Evolutionary conservation across 2,797 vertebrate genomes (phyloP).

Genomic region (Sternotherus odoratus): DNA sequence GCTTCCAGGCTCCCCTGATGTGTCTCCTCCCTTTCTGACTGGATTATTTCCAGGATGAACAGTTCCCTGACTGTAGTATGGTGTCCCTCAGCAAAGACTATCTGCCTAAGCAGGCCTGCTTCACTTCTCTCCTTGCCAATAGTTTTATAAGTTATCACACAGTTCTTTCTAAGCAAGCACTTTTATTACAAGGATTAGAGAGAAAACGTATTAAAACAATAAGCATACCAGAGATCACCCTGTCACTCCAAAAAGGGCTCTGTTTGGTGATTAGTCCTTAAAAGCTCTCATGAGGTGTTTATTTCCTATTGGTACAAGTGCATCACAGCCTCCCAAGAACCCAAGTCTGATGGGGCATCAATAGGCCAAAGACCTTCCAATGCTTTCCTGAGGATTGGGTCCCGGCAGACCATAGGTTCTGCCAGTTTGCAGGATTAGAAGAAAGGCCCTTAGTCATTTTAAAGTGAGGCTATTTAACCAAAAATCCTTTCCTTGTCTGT

Average conservation of each 20-base stretch:
- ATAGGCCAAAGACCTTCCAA: not conserved
- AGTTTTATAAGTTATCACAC: not conserved
- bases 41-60: not conserved
- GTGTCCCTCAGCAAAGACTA: not conserved
- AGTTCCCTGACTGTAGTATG: not conserved
- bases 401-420: not conserved
- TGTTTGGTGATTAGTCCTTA: not conserved
- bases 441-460: not conserved
- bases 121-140: not conserved
- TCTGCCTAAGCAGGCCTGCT: not conserved
- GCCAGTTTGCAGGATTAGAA: not conserved
- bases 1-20: not conserved
- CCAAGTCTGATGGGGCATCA: not conserved
- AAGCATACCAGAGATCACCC: not conserved
- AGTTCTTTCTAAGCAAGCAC: not conserved
- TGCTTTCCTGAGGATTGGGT: not conserved
- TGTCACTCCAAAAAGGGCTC: not conserved
- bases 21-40: not conserved
- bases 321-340: not conserved
- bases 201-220: not conserved
- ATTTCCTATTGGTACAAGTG: not conserved
- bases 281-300: not conserved
- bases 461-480: not conserved
- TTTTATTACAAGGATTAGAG: not conserved
- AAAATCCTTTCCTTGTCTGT: not conserved